These are phyloP conservation scores for Threskiornis aethiopicus DNA, from an alignment of 2,797 vertebrate species.

Conservation along the genomic window DNA sequence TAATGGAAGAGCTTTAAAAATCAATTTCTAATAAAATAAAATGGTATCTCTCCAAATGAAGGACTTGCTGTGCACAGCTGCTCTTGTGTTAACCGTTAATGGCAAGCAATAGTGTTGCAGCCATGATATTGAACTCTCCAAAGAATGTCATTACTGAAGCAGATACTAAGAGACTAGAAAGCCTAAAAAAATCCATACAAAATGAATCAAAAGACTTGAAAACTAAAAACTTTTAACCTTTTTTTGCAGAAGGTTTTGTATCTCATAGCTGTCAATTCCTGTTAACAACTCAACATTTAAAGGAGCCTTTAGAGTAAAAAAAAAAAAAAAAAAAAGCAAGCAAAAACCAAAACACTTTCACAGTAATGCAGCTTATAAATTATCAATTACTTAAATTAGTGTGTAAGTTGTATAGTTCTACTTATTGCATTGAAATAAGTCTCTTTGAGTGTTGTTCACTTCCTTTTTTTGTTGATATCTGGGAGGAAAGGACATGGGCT, in stretches of 20 bases:
- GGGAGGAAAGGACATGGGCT: background rate
- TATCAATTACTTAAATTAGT: background rate
- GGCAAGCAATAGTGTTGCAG: background rate
- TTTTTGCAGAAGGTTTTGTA: background rate
- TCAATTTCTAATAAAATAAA: conserved; percentile 64
- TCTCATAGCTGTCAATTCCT: background rate
- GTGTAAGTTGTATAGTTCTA: background rate
- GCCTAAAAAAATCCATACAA: conserved; percentile 42
- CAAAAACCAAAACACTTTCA: background rate
- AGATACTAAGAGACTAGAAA: conserved; percentile 1
- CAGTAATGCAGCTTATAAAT: background rate
- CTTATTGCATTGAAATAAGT: background rate
- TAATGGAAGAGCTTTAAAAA: conserved; percentile 56
- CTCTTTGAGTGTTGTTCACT: background rate
- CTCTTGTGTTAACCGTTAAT: conserved; percentile 41
- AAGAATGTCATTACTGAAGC: conserved; percentile 51
- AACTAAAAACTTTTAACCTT: background rate
- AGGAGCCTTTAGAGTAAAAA: background rate
- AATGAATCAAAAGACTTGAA: conserved; percentile 39
- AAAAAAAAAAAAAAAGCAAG: background rate
- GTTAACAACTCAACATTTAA: background rate
- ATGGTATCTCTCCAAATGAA: conserved; percentile 19
- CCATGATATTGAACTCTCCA: conserved; percentile 37
- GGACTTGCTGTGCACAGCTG: conserved; percentile 57
- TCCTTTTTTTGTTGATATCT: background rate